A percentile compares a stretch with the other conserved stretches of the same genome.
These are phyloP conservation scores for Panagrolaimus sp. DNA, from an alignment of 1,140 invertebrate genomes.

Conservation along the genomic window DNA sequence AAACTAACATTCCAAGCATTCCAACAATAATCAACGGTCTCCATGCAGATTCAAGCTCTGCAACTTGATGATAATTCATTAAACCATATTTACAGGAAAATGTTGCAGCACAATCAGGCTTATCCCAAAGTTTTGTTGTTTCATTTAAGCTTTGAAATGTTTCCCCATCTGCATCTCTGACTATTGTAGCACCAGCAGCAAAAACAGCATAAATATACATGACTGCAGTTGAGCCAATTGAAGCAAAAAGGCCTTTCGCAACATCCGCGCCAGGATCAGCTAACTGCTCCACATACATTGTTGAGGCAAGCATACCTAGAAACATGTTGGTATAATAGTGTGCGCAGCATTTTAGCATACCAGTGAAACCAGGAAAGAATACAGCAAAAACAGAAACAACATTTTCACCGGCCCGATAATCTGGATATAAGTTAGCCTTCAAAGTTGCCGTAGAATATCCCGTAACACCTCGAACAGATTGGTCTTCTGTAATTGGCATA, in stretches of 20 bases:
- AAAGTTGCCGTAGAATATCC: constrained; percentile 22
- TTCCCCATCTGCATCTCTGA: constrained; percentile 75
- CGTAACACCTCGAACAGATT: constrained; percentile 18
- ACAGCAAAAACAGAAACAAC: constrained; percentile 21
- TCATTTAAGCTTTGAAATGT: constrained; percentile 65
- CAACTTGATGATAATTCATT: constrained; percentile 26
- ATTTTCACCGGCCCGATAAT: constrained; percentile 17
- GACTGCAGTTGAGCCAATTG: constrained; percentile 73
- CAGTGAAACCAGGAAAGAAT: constrained; percentile 23
- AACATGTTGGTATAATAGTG: too few species aligned
- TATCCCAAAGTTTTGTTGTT: constrained; percentile 63
- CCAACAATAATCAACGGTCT: constrained; percentile 21
- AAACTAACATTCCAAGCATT: constrained; percentile 25
- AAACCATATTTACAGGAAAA: constrained; percentile 24
- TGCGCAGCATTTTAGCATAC: not conserved
- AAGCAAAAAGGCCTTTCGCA: constrained; percentile 76
- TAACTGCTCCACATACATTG: constrained; percentile 28
- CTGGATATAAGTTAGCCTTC: constrained; percentile 18
- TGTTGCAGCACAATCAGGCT: constrained; percentile 17
- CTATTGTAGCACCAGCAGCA: constrained; percentile 71
- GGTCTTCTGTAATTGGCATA: constrained; percentile 6
- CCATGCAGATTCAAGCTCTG: constrained; percentile 12
- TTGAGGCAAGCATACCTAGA: constrained; percentile 16
- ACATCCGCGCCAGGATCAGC: constrained; percentile 81
- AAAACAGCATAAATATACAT: constrained; percentile 72